A percentile compares a stretch with the other conserved stretches of the same genome.
phyloP scores from a whole-genome alignment of 1,140 invertebrate genomes.

The Drosophila elegans region DNA sequence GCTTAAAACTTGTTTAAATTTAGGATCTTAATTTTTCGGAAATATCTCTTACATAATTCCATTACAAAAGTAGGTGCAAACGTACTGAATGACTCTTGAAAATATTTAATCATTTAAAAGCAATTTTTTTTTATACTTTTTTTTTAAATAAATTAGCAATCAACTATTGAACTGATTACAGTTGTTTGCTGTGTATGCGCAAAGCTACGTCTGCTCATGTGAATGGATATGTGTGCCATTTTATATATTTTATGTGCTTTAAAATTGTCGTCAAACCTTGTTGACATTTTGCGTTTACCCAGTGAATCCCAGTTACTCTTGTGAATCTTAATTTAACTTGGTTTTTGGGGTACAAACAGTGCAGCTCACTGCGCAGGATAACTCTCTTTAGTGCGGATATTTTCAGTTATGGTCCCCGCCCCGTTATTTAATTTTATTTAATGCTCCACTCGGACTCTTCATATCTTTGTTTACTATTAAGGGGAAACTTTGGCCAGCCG shows the following conservation, averaged over 20 bases:
- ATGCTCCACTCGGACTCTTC: constrained; percentile 46
- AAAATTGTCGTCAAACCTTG: constrained; percentile 59
- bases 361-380: background rate
- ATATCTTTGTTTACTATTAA: constrained; percentile 45
- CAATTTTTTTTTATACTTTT: too few species aligned
- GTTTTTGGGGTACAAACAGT: constrained; percentile 7
- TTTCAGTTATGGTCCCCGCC: constrained; percentile 12
- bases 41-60: too few species aligned
- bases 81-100: too few species aligned
- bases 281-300: constrained; percentile 43
- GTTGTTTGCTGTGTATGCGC: background rate
- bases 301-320: constrained; percentile 15
- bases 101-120: too few species aligned
- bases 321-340: constrained; percentile 66
- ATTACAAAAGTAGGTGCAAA: too few species aligned
- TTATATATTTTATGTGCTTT: constrained; percentile 67
- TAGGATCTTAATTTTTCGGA: too few species aligned
- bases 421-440: constrained; percentile 43
- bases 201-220: constrained; percentile 1
- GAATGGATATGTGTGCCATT: constrained; percentile 38
- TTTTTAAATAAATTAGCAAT: too few species aligned
- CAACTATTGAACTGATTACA: background rate
- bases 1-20: too few species aligned
- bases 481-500: constrained; percentile 13
- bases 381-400: background rate